A percentile compares a stretch with the other conserved stretches of the same genome.
phyloP scores from a whole-genome alignment of 2,888 invertebrate species.

The Nemoura dubitans region DNA sequence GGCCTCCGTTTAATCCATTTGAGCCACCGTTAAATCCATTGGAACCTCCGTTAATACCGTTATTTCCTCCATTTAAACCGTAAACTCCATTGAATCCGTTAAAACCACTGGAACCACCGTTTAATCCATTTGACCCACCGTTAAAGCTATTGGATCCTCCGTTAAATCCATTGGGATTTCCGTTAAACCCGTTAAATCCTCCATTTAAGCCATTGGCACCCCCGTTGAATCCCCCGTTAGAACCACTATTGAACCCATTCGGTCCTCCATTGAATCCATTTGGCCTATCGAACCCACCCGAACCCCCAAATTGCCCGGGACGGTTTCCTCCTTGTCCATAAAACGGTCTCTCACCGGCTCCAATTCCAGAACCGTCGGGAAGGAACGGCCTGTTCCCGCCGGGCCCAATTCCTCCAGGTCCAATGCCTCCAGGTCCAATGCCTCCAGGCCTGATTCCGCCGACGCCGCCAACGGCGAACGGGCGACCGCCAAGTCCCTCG shows the following conservation, averaged over 20 bases:
- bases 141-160: not conserved
- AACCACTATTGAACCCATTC: not conserved
- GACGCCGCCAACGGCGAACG: not conserved
- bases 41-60: not conserved
- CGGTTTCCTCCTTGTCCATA: not conserved
- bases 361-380: not conserved
- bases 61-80: not conserved
- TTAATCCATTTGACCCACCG: not conserved
- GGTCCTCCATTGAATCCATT: not conserved
- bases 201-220: not conserved
- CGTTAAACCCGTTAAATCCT: not conserved
- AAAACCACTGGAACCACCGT: not conserved
- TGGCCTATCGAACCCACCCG: not conserved
- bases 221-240: not conserved
- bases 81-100: not conserved
- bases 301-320: not conserved
- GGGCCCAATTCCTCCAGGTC: not conserved
- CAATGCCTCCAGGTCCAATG: not conserved
- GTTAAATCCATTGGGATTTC: not conserved
- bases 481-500: slow-evolving; percentile 49
- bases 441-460: slow-evolving; percentile 13
- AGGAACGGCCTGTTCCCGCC: slow-evolving; percentile 20
- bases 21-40: not conserved
- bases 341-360: not conserved
- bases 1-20: not conserved